Evolutionary conservation across 2,888 invertebrate genomes (phyloP), one percentile per base, ranked within the genome.

Genomic region (Sympetrum striolatum): DNA sequence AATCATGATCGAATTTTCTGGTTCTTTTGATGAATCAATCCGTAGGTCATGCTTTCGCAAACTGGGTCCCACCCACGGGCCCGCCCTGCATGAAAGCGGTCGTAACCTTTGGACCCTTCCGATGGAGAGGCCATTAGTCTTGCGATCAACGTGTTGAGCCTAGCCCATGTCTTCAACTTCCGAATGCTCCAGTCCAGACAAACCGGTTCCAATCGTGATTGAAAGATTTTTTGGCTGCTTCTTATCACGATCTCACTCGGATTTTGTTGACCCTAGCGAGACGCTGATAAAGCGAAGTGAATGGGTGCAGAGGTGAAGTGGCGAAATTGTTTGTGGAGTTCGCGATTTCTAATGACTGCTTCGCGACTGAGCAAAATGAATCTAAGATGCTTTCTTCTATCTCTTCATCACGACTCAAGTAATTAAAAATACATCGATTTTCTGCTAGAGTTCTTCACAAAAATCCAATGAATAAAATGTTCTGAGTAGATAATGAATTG

Each of bases 151-250:
- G 73, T 73, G 73, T 73, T 73, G 31, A 73, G 25, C n/a, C 64
- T 22, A 25, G 73, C 31, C 25, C 39, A 37, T 80, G 37, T 22
- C 80, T 25, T 73, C 37, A 80, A 80, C 80, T 80, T 80, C 80
- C 37, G 80, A 80, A 80, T 80, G 10, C 80, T 37, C 39, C 80
- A 37, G 18, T 37, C 80, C 37, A 2, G 39, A 10, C 35, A 44
- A 80, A 80, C 80, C 80, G 80, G 80, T 80, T 80, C 80, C 37
- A 37, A 44, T 73, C 80, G 80, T 39, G 80, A 80, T 80, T 22
- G 22, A 37, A 39, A 80, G 39, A 73, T 80, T 80, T 80, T 80
- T 80, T 80, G n/a, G 80, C 18, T 35, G 64, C 64, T 8, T n/a
- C 39, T 80, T 80, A 80, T 80, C 80, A 39, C 39, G 12, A 80